Conservation (phyloP, 2,797 vertebrate genomes). For the Okamejei kenojei region DNA sequence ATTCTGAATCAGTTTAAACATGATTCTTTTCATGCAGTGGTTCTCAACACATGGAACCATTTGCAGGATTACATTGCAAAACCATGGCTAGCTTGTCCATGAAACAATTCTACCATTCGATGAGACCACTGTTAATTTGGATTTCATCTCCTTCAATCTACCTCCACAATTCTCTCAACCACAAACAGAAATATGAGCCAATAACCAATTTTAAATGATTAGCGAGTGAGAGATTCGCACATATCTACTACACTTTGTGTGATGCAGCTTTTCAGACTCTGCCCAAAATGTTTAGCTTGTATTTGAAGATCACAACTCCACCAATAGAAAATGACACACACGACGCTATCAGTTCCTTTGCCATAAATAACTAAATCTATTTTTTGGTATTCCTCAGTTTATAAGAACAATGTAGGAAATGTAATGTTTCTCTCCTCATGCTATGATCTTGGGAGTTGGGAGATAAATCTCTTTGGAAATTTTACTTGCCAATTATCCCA, state of each 20-base stretch:
- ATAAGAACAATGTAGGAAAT: neutral
- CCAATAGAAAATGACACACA: neutral
- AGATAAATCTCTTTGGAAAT: neutral
- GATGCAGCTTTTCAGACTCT: neutral
- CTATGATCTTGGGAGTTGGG: neutral
- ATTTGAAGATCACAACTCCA: neutral
- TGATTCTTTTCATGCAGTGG: neutral
- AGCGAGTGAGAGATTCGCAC: neutral
- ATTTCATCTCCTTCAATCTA: neutral
- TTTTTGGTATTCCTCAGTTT: neutral
- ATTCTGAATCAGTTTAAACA: neutral
- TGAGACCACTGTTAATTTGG: neutral
- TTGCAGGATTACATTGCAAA: neutral
- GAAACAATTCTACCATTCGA: neutral
- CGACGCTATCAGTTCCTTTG: neutral
- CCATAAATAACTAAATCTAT: neutral
- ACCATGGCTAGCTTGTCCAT: neutral
- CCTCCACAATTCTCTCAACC: neutral
- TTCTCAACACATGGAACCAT: neutral
- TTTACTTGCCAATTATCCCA: neutral
- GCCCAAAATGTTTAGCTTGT: no score
- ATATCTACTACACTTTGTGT: neutral
- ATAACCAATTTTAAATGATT: no score
- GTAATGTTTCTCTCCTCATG: neutral
- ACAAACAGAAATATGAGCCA: no score